Conservation (phyloP, 2,797 vertebrate species). For the Bovichtus variegatus region DNA sequence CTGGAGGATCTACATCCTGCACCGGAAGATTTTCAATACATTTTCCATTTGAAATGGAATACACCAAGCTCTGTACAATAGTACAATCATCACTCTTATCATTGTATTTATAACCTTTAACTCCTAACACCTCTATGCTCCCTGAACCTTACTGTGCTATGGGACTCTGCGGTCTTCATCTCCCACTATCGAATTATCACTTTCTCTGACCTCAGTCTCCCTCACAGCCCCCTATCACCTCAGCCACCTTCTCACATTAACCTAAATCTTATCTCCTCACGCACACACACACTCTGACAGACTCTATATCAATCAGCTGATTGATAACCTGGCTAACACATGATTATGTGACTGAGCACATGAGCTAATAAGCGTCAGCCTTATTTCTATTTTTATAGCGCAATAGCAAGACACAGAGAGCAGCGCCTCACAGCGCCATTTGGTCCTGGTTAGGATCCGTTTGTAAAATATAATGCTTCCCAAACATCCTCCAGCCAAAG, state of each 20-base stretch:
- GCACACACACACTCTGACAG: constrained; percentile 48
- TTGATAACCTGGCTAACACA: constrained; percentile 65
- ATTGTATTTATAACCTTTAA: constrained; percentile 6
- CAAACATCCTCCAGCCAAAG: constrained; percentile 56
- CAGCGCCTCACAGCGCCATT: constrained; percentile 40
- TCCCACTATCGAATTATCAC: constrained; percentile 65
- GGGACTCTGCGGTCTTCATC: constrained; percentile 51
- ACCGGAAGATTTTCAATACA: neutral
- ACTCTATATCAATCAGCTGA: constrained; percentile 41
- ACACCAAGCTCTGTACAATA: neutral
- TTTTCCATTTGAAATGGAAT: neutral
- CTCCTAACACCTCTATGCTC: neutral
- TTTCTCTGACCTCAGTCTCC: constrained; percentile 57
- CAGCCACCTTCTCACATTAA: constrained; percentile 69
- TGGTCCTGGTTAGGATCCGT: constrained; percentile 66
- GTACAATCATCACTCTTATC: neutral
- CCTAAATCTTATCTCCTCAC: constrained; percentile 70
- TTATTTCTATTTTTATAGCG: constrained; percentile 35
- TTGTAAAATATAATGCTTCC: constrained; percentile 50
- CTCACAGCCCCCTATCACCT: constrained; percentile 49
- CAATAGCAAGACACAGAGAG: constrained; percentile 22
- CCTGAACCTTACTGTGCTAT: neutral
- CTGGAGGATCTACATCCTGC: no score
- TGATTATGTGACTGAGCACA: constrained; percentile 39
- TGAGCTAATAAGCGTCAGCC: constrained; percentile 21